These are phyloP conservation scores for Hippocampus kuda DNA, from an alignment of 2,797 vertebrate genomes.

Conservation along the genomic window DNA sequence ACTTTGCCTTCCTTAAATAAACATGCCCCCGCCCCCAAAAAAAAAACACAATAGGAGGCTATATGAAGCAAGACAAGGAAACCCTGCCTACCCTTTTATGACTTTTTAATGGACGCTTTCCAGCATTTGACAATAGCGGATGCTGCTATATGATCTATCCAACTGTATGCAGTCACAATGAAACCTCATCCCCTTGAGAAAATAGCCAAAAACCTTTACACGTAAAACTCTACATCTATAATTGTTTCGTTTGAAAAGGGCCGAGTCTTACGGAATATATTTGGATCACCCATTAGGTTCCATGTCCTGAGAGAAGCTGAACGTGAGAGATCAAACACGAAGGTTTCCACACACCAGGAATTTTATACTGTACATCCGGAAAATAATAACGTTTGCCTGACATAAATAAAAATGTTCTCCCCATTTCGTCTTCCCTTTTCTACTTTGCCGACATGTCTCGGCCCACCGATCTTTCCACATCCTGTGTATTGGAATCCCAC, in stretches of 20 bases:
- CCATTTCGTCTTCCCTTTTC: slow-evolving; percentile 18
- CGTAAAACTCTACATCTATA: slow-evolving; percentile 3
- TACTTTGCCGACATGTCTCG: slow-evolving; percentile 22
- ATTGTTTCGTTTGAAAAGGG: slow-evolving; percentile 8
- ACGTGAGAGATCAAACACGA: slow-evolving; percentile 10
- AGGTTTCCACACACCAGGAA: slow-evolving; percentile 10
- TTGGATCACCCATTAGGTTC: background rate
- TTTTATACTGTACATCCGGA: slow-evolving; percentile 9
- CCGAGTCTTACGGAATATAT: too few species aligned
- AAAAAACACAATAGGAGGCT: background rate
- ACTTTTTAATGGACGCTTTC: slow-evolving; percentile 3
- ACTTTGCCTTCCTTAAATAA: background rate
- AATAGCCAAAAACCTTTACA: slow-evolving; percentile 9
- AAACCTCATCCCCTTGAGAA: too few species aligned
- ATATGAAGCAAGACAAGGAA: slow-evolving; percentile 2
- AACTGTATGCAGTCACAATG: background rate
- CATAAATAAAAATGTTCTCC: slow-evolving; percentile 28
- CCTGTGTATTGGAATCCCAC: slow-evolving; percentile 40
- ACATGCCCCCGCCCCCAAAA: background rate
- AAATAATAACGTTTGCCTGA: slow-evolving; percentile 44
- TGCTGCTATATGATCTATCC: background rate
- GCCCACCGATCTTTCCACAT: slow-evolving; percentile 40
- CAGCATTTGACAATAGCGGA: background rate
- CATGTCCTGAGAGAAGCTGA: slow-evolving; percentile 10
- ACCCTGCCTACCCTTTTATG: background rate